Conservation (phyloP, 2,888 invertebrate species). For the Troglohyphantes excavatus region DNA sequence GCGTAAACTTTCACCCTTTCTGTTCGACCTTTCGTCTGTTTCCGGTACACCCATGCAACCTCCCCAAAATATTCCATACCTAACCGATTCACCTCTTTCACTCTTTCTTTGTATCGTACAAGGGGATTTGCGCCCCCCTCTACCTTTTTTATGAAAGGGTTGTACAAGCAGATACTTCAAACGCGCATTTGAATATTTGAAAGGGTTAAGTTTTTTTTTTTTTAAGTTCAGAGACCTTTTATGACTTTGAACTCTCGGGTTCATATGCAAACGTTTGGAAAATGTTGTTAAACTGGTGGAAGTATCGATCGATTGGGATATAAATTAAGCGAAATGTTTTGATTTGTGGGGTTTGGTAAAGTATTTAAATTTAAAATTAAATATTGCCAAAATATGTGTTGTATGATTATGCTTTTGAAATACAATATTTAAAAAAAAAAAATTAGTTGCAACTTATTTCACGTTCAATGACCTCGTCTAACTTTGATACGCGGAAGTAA, state of each 20-base stretch:
- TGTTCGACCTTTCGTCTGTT: constrained; percentile 24
- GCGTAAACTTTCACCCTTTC: constrained; percentile 31
- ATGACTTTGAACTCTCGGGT: constrained; percentile 26
- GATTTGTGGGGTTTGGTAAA: neutral
- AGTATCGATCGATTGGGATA: neutral
- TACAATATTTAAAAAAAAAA: too few species aligned
- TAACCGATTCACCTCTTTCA: constrained; percentile 14
- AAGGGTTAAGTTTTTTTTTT: constrained; percentile 2
- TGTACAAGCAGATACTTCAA: constrained; percentile 33
- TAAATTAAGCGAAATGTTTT: neutral
- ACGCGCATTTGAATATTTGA: constrained; percentile 29
- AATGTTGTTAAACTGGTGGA: neutral
- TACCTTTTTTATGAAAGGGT: constrained; percentile 30
- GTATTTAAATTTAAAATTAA: neutral
- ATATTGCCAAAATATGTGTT: neutral
- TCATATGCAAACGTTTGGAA: neutral
- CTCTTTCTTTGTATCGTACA: constrained; percentile 7
- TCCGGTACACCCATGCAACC: constrained; percentile 48
- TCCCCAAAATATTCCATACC: constrained; percentile 17
- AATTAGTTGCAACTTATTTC: neutral
- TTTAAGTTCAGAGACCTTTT: constrained; percentile 4
- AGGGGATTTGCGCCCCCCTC: neutral
- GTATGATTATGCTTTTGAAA: neutral
- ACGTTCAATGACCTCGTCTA: constrained; percentile 20
- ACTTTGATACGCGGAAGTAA: constrained; percentile 4